Evolutionary conservation across 2,888 invertebrate genomes (phyloP).

Genomic region (Acanthosepion pharaonis): DNA sequence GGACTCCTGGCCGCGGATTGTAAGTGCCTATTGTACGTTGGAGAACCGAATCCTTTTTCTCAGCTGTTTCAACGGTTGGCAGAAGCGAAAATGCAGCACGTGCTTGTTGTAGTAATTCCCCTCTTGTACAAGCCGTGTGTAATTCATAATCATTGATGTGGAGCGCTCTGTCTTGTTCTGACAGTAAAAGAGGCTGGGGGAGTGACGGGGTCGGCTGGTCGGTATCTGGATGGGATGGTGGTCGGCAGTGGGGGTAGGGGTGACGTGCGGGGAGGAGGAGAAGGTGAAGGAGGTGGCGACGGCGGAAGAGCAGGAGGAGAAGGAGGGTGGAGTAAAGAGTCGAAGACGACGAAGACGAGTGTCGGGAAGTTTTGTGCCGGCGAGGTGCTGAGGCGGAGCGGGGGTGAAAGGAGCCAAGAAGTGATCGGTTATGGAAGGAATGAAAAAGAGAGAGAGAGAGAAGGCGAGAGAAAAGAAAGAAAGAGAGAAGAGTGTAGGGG

Average conservation of each 20-base stretch:
- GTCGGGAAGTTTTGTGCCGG: no score
- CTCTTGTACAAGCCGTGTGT: neutral
- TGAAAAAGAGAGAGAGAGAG: neutral
- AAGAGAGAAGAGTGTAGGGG: neutral
- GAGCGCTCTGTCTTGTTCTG: neutral
- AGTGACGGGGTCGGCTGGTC: neutral
- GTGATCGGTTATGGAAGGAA: no score
- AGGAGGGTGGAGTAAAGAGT: no score
- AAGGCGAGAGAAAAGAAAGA: neutral
- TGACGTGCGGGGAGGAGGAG: neutral
- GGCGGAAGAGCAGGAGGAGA: no score
- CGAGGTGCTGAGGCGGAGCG: no score
- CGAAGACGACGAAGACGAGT: no score
- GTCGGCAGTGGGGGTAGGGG: neutral
- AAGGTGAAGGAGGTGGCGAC: no score
- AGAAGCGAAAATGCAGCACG: neutral
- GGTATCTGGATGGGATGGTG: neutral
- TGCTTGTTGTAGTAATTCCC: constrained; percentile 23
- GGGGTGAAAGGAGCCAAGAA: no score
- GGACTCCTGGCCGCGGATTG: neutral
- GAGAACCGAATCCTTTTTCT: neutral
- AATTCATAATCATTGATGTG: constrained; percentile 33
- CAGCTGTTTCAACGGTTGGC: neutral
- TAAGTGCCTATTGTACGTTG: no score
- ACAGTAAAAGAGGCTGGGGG: neutral